Evolutionary conservation across 1,140 invertebrate genomes (phyloP).

Genomic region (Drosophila parvula): DNA sequence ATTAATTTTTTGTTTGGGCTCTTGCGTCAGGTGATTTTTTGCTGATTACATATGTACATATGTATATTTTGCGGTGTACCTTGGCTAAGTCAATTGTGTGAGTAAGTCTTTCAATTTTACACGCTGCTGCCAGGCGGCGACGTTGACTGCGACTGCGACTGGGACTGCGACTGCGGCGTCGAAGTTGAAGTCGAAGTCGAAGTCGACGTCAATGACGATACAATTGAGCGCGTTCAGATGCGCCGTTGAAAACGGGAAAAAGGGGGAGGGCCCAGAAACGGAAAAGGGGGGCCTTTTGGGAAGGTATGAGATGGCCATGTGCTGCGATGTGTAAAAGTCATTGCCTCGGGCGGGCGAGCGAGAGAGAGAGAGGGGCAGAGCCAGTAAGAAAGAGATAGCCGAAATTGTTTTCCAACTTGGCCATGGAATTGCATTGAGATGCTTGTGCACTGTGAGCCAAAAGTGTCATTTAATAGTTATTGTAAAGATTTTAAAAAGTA

Average conservation of each 20-base stretch:
- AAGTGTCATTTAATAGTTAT: not conserved
- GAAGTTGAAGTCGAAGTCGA: slow-evolving; percentile 7
- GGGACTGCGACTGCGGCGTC: not conserved
- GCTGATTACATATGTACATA: not conserved
- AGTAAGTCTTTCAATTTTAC: slow-evolving; percentile 71
- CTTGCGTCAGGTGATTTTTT: not conserved
- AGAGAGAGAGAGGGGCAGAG: slow-evolving; percentile 11
- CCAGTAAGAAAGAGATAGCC: slow-evolving; percentile 20
- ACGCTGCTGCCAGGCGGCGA: slow-evolving; percentile 41
- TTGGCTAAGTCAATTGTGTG: slow-evolving; percentile 64
- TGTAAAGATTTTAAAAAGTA: not conserved
- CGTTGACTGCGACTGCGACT: slow-evolving; percentile 4
- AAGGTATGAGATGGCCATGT: slow-evolving; percentile 64
- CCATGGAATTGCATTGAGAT: slow-evolving; percentile 62
- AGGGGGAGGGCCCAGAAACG: not conserved
- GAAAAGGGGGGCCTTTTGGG: not conserved
- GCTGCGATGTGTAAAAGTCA: slow-evolving; percentile 80
- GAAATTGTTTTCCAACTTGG: slow-evolving; percentile 56
- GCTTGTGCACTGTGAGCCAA: slow-evolving; percentile 6
- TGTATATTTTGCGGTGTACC: slow-evolving; percentile 15
- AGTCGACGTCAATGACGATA: slow-evolving; percentile 45
- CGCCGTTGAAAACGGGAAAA: slow-evolving; percentile 30
- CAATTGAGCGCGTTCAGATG: slow-evolving; percentile 61
- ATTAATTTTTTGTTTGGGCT: not conserved
- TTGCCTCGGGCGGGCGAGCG: slow-evolving; percentile 48